Evolutionary conservation across 2,888 invertebrate species (phyloP), one percentile per base, ranked within the genome.

Genomic region (Micropterix aruncella): DNA sequence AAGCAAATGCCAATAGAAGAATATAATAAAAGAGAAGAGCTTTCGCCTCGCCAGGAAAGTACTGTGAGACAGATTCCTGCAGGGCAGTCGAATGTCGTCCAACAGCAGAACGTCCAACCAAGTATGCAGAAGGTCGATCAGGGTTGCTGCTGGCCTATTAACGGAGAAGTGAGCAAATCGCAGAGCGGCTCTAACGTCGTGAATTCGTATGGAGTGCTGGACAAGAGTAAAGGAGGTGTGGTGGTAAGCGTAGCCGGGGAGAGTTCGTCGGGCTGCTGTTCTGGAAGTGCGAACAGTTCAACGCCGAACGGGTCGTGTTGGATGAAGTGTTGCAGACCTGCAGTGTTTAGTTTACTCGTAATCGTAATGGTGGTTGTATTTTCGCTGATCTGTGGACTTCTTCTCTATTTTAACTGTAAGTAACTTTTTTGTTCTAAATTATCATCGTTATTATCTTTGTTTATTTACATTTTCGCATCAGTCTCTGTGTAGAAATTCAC

Each of bases 371-470:
- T 74, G 56, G 65, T 73, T 50, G 60, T 74, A 56, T 65, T 74
- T 60, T 71, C 73, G 49, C 67, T 73, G 50, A 68, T 73, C 53
- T 73, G 73, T 57, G 73, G 73, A 58, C 69, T 74, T 54, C 62
- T 74, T 59, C 60, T 74, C 57, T 74, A 73, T 55, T 73, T 73
- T 61, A 74, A 74, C 59, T 74, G 74, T 74, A 58, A 73, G 73
- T 73, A 53, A 27, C 5, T 7, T 27, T 27, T 27, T 27, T 5
- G 27, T 27, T 27, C 12, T 27, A 7, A 27, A 27, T 27, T 27
- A 12, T 7, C 12, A 27, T 27, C n/a, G n/a, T n/a, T n/a, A n/a
- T n/a, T n/a, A n/a, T n/a, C n/a, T n/a, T n/a, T n/a, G n/a, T n/a
- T n/a, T n/a, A n/a, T n/a, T n/a, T n/a, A n/a, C n/a, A n/a, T n/a